A percentile compares a stretch with the other conserved stretches of the same genome.
Evolutionary conservation across 2,113 vertebrate species (phyloP).

Genomic region (Lophura nycthemera): DNA sequence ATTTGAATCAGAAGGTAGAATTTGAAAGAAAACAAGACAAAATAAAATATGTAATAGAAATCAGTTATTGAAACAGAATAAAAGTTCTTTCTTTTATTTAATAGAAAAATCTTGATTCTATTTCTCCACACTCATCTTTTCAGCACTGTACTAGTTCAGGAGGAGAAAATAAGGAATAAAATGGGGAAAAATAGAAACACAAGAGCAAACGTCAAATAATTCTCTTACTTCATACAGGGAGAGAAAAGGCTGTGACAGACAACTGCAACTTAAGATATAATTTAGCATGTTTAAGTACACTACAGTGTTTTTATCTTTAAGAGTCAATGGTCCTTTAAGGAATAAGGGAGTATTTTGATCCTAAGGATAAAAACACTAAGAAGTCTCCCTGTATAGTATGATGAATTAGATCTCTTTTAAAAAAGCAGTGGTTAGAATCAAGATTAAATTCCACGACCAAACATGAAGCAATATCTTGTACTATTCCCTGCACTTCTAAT

Average conservation of each 20-base stretch:
- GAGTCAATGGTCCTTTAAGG: neutral
- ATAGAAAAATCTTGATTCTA: neutral
- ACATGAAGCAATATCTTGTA: neutral
- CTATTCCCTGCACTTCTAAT: neutral
- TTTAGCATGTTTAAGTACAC: neutral
- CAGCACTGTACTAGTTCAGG: neutral
- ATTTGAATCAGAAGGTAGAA: neutral
- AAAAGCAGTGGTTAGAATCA: neutral
- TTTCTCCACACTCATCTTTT: neutral
- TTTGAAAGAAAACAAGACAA: neutral
- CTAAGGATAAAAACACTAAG: neutral
- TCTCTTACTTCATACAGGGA: neutral
- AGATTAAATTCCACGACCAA: neutral
- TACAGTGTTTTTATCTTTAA: neutral
- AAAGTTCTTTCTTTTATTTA: neutral
- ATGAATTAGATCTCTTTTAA: neutral
- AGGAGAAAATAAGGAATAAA: neutral
- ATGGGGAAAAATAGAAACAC: neutral
- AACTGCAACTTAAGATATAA: neutral
- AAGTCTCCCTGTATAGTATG: neutral
- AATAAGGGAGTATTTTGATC: neutral
- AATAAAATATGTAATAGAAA: neutral
- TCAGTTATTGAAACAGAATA: neutral
- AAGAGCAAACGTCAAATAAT: neutral
- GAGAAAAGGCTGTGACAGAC: neutral